phyloP scores from a whole-genome alignment of 1,140 invertebrate genomes.

The Drosophila nebulosa region DNA sequence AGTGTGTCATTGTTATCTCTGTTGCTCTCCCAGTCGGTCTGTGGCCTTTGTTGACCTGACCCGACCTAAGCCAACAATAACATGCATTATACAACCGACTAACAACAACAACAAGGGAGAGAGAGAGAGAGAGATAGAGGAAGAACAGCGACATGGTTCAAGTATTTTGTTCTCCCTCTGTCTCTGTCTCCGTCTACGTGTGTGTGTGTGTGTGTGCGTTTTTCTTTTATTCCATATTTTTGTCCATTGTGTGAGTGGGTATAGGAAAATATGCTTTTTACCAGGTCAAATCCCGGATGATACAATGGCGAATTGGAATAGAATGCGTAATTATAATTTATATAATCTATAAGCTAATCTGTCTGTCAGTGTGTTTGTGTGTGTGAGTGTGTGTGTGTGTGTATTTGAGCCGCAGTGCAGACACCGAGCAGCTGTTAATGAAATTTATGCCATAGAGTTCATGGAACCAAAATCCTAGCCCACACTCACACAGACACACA shows the following conservation, averaged over 20 bases:
- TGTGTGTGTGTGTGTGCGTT: no score
- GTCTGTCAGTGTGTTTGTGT: slow-evolving; percentile 9
- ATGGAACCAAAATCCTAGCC: slow-evolving; percentile 40
- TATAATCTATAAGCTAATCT: slow-evolving; percentile 70
- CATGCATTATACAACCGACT: not conserved
- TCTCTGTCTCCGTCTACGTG: not conserved
- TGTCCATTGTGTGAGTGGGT: slow-evolving; percentile 2
- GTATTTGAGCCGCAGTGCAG: slow-evolving; percentile 32
- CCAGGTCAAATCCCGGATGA: not conserved
- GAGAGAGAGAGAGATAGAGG: no score
- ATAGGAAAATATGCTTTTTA: slow-evolving; percentile 8
- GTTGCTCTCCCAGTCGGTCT: not conserved
- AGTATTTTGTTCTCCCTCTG: not conserved
- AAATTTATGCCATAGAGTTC: slow-evolving; percentile 73
- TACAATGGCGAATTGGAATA: slow-evolving; percentile 36
- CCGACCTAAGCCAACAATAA: slow-evolving; percentile 4
- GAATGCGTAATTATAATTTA: slow-evolving; percentile 73
- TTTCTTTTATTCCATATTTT: not conserved
- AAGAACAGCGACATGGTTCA: slow-evolving; percentile 2
- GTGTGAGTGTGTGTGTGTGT: not conserved
- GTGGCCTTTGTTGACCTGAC: slow-evolving; percentile 6
- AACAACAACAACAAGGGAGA: no score
- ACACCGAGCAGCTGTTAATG: slow-evolving; percentile 64
- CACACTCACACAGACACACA: slow-evolving; percentile 15
- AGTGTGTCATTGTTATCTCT: not conserved